These are phyloP conservation scores for Antheraea yamamai DNA, from an alignment of 2,888 invertebrate genomes.

Conservation along the genomic window DNA sequence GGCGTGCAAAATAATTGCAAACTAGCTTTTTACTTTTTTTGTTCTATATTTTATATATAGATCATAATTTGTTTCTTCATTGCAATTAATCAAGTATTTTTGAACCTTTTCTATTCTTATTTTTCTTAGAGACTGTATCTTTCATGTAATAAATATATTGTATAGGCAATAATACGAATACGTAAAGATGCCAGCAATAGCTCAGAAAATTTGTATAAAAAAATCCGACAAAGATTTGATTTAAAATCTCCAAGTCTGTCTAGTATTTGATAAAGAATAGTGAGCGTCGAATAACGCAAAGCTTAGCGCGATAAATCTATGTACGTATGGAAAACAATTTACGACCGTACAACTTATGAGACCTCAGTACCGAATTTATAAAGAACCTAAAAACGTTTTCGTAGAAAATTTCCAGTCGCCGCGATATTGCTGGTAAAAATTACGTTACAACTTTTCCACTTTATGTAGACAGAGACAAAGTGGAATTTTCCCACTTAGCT, in stretches of 20 bases:
- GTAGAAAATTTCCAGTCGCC: conserved; percentile 8
- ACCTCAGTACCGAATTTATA: conserved; percentile 8
- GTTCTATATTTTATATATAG: no score
- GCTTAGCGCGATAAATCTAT: neutral
- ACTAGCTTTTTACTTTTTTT: no score
- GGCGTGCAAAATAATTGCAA: no score
- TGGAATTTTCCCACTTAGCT: neutral
- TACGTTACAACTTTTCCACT: conserved; percentile 11
- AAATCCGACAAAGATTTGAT: neutral
- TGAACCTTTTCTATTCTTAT: neutral
- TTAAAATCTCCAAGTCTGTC: neutral
- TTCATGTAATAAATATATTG: neutral
- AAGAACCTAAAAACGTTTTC: conserved; percentile 6
- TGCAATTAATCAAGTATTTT: no score
- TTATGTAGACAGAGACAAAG: conserved; percentile 12
- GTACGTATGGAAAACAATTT: conserved; percentile 14
- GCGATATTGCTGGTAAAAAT: conserved; percentile 9
- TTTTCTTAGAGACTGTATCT: neutral
- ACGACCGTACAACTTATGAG: conserved; percentile 1
- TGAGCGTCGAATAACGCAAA: neutral
- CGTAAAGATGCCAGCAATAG: neutral
- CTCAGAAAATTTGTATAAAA: neutral
- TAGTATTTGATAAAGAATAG: neutral
- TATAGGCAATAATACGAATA: neutral
- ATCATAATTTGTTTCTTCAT: no score